Base-by-base conservation (phyloP, 2,888 invertebrate genomes). In the Maniola hyperantus region DNA sequence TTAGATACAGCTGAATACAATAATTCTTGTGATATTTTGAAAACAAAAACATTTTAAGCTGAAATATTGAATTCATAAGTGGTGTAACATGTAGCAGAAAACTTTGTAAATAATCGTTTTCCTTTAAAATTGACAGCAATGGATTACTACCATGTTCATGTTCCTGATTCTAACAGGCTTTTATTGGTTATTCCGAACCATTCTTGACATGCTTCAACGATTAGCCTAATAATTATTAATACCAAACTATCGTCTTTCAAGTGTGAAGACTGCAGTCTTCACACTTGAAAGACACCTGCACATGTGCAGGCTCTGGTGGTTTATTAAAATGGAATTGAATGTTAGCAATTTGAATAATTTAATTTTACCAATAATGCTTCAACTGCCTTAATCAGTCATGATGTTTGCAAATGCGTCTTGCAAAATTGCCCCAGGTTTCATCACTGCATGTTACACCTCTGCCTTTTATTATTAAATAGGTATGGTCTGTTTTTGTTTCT, bases 11-110 rank as follows among this genome's bases (percentile, higher is more conserved):
- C 44, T 63, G 57, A 62, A 67, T 69, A 74, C 69, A 73, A 73
- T 67, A 72, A 71, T 66, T 67, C 65, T 73, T 73, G 74, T 75
- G 74, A 75, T 75, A 75, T 72, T 75, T 73, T 73, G 51, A 68
- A 20, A 48, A 68, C 46, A 67, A 65, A 74, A 66, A 57, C 34
- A 36, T 64, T 69, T 51, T 59, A 62, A 39, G 48, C 39, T 46
- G 44, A 34, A 65, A 64, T 46, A 65, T 42, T 62, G 44, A 60
- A 50, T 66, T 11, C 10, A 53, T 33, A 36, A 61, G 61, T 61
- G 50, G 50, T 51, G 61, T 61, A 61, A 36, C 20, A 20, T 57
- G 57, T 2, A 13, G 26, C 1, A 11, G 18, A 13, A 57, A 57
- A 6, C 34, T 54, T 11, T 13, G n/a, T 6, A 42, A 6, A 51